Evolutionary conservation across 2,888 invertebrate species (phyloP), one percentile per base, ranked within the genome.

Genomic region (Heteropelma amictum): DNA sequence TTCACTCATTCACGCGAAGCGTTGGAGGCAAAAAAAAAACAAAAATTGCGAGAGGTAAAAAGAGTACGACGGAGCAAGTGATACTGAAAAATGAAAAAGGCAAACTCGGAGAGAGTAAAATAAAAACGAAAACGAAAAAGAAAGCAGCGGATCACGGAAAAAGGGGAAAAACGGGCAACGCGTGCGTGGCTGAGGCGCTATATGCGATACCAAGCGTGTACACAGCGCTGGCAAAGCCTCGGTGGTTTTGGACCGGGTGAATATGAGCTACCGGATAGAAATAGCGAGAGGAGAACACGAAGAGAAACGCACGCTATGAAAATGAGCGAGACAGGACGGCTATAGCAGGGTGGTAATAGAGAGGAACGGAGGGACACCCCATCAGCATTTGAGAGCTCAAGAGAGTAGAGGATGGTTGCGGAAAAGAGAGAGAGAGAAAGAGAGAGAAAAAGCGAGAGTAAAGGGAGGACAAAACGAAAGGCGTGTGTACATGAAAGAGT

Each of bases 1-100:
- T 84, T 86, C 87, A 82, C 85, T 87, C 88, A 89, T 88, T 88
- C 88, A 88, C 88, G 85, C 87, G 84, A 83, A 86, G 83, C 77
- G 78, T 75, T 80, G 77, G 70, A 77, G 72, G 77, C 72, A 80
- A 80, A 77, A 73, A 79, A 76, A 70, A 76, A 75, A 72, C 40
- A 51, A 40, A 17, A 40, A 60, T 58, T 17, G 53, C 28, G 17
- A 38, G 35, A 60, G 63, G 17, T 47, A 42, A 19, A 61, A 17
- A 54, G 28, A 47, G 60, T 40, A 53, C 60, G 60, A 47, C 56
- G 74, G 67, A 47, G 45, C 63, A 56, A 64, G 71, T 65, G 64
- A 67, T 56, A 67, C 67, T 12, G 61, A 61, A 73, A 60, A 56
- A 71, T 19, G 51, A 42, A 60, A 77, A 76, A 72, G 73, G 19